Evolutionary conservation across 2,888 invertebrate genomes (phyloP).

Genomic region (Serripes groenlandicus): DNA sequence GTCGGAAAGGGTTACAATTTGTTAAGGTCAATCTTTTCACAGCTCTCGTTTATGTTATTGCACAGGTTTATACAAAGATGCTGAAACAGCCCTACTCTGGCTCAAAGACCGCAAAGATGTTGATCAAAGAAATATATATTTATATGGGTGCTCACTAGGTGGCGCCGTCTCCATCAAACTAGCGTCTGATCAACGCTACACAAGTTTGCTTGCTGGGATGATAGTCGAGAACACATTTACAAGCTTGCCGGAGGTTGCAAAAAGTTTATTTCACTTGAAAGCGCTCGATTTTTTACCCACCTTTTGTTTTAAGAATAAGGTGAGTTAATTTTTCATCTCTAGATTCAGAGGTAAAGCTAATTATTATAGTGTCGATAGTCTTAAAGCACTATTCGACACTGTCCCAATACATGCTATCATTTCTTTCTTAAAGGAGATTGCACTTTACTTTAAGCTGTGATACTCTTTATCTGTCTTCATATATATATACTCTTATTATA

Average conservation of each 20-base stretch:
- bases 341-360: background rate
- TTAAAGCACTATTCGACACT: no score
- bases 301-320: slow-evolving; percentile 96
- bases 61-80: slow-evolving; percentile 93
- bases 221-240: slow-evolving; percentile 98
- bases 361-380: no score
- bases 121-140: slow-evolving; percentile 93
- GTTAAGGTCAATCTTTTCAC: no score
- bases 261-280: slow-evolving; percentile 92
- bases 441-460: no score
- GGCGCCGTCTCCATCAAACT: slow-evolving; percentile 97
- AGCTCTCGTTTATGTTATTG: background rate
- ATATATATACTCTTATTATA: no score
- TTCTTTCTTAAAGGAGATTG: no score
- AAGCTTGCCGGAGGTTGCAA: slow-evolving; percentile 96
- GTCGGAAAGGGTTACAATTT: background rate
- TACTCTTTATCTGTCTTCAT: no score
- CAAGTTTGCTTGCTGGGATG: slow-evolving; percentile 93
- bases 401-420: no score
- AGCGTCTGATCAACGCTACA: slow-evolving; percentile 92
- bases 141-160: slow-evolving; percentile 95
- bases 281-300: slow-evolving; percentile 91
- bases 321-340: slow-evolving; percentile 85
- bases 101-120: slow-evolving; percentile 93
- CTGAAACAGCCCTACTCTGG: slow-evolving; percentile 95